Percentiles rank a stretch among this genome's conserved stretches.
Evolutionary conservation across 2,888 invertebrate species (phyloP).

Genomic region (Tenthredo scrophulariae): DNA sequence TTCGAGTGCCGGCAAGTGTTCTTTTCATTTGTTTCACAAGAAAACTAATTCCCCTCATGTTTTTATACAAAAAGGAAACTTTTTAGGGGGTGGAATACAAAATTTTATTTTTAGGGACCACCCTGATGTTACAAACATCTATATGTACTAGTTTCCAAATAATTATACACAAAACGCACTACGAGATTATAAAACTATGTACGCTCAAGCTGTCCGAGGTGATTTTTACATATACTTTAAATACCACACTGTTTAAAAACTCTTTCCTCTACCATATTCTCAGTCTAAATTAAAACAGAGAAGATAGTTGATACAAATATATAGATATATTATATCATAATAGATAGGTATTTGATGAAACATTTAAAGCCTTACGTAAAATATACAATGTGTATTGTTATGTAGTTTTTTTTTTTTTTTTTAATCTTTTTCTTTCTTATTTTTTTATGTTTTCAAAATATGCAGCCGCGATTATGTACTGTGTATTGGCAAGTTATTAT

Average conservation of each 20-base stretch:
- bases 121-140: slow-evolving; percentile 48
- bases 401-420: slow-evolving; percentile 57
- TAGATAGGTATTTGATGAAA: slow-evolving; percentile 76
- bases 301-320: slow-evolving; percentile 74
- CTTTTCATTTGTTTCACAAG: too few species aligned
- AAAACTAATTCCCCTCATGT: too few species aligned
- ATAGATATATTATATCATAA: slow-evolving; percentile 73
- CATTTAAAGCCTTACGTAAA: slow-evolving; percentile 77
- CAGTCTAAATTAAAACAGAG: slow-evolving; percentile 52
- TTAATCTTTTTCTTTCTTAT: slow-evolving; percentile 39
- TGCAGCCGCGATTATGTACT: slow-evolving; percentile 54
- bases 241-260: slow-evolving; percentile 6
- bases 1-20: too few species aligned
- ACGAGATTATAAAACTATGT: slow-evolving; percentile 48
- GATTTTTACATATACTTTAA: neutral
- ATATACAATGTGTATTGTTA: slow-evolving; percentile 69
- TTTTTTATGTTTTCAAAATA: slow-evolving; percentile 51
- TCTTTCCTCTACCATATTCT: slow-evolving; percentile 40
- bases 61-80: too few species aligned
- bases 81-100: too few species aligned
- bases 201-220: slow-evolving; percentile 52
- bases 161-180: slow-evolving; percentile 41
- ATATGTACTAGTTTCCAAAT: slow-evolving; percentile 28
- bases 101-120: too few species aligned
- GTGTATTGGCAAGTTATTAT: slow-evolving; percentile 56